Conservation (phyloP, 2,113 vertebrate genomes). For the Conger conger region DNA sequence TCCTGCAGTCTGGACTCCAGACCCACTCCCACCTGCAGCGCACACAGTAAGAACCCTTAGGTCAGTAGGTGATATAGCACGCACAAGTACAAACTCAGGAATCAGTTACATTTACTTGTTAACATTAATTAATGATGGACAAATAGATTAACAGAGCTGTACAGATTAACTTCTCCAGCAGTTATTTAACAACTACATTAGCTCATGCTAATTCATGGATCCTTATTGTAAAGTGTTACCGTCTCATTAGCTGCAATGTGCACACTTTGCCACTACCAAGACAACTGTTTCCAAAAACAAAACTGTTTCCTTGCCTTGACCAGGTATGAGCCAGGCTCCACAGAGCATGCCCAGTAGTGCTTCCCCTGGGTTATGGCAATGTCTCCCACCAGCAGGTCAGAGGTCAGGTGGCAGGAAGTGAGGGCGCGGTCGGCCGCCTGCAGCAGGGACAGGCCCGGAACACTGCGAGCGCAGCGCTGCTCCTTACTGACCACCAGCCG, state of each 20-base stretch:
- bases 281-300: background rate
- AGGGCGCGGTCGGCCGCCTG: conserved; percentile 82
- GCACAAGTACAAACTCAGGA: background rate
- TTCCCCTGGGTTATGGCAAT: conserved; percentile 93
- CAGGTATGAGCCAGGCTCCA: conserved; percentile 94
- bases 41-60: background rate
- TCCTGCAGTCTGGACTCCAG: conserved; percentile 94
- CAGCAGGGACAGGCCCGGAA: conserved; percentile 83
- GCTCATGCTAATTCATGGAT: too few species aligned
- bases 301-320: conserved; percentile 72
- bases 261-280: background rate
- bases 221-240: background rate
- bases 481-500: conserved; percentile 92
- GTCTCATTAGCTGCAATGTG: background rate
- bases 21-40: conserved; percentile 83
- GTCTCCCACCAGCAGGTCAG: conserved; percentile 88
- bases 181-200: too few species aligned
- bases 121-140: too few species aligned
- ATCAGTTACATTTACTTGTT: too few species aligned
- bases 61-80: background rate
- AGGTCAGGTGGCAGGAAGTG: conserved; percentile 90
- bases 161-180: too few species aligned
- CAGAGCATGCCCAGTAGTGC: conserved; percentile 96
- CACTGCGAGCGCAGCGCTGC: conserved; percentile 87
- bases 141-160: too few species aligned